Evolutionary conservation across 2,888 invertebrate genomes (phyloP), one percentile per base, ranked within the genome.

Genomic region (Cheilosia scutellata): DNA sequence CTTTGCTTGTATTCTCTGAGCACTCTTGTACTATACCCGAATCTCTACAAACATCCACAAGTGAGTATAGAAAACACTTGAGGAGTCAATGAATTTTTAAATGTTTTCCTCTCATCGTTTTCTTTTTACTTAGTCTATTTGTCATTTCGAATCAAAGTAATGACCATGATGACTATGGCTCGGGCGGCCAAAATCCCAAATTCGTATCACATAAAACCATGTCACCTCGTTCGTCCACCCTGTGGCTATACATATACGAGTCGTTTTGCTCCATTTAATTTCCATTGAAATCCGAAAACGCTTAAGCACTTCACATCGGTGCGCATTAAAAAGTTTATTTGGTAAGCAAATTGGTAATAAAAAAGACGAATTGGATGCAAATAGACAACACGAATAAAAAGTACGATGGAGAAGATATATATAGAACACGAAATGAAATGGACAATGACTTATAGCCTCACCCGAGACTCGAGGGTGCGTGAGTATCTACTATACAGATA

Each of bases 31-130:
- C 16, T 44, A 42, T 29, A 47, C 55, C 47, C 74, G 20, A 42
- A 76, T 53, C 31, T 31, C 29, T 25, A 20, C 25, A 71, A 44
- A 58, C 57, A 60, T 42, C 57, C 27, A 47, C 33, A 40, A 20
- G 5, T 70, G n/a, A 5, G 16, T 20, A 44, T 66, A 76, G 66
- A 76, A 60, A 70, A 60, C 77, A 77, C 77, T 77, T 55, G 60
- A 70, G 33, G 42, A 62, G 70, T 70, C 68, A 77, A 70, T 70
- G 62, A 70, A 70, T 77, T 68, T 42, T 77, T 47, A 53, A 55
- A 55, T 53, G n/a, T 51, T 27, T 68, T 44, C 44, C 55, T 65
- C 57, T 65, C 57, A 57, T 65, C 47, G 37, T 58, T 58, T 58
- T 9, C 9, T 7, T 37, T 44, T 70, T 11, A 31, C 31, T 53